Percentiles rank a stretch among this genome's conserved stretches.
These are phyloP conservation scores for Rynchops niger DNA, from an alignment of 2,113 vertebrate species.

Conservation along the genomic window DNA sequence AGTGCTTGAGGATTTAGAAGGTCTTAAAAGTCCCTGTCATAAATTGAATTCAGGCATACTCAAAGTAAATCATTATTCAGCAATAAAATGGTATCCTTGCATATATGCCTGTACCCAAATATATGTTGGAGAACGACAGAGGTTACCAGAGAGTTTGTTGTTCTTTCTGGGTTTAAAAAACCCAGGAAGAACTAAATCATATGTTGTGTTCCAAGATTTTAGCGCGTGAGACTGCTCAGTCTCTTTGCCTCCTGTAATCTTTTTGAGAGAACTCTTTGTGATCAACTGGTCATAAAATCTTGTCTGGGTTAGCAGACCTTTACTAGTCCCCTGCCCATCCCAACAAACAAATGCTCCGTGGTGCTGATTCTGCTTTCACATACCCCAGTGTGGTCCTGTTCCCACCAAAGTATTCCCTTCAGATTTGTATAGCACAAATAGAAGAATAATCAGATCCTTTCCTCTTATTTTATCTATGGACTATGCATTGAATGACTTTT, in stretches of 20 bases:
- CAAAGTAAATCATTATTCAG: not conserved
- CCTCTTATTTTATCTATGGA: constrained; percentile 34
- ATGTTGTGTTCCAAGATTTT: not conserved
- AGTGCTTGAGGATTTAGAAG: not conserved
- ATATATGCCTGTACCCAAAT: not conserved
- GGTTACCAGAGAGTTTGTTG: not conserved
- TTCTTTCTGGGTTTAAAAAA: not conserved
- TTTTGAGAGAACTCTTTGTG: not conserved
- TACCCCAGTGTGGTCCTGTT: not conserved
- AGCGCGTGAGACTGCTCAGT: not conserved
- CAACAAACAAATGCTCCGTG: not conserved
- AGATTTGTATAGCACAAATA: not conserved
- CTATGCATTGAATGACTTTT: constrained; percentile 4
- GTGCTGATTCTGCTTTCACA: not conserved
- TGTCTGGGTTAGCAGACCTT: not conserved
- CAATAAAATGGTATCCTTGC: not conserved
- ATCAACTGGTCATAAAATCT: not conserved
- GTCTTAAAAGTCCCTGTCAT: not conserved
- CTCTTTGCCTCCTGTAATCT: not conserved
- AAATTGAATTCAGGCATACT: not conserved
- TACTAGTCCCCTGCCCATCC: not conserved
- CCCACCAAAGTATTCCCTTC: not conserved
- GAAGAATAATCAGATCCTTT: constrained; percentile 31
- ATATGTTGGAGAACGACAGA: not conserved
- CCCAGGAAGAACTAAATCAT: not conserved